Evolutionary conservation across 1,140 invertebrate genomes (phyloP).

Genomic region (Saccostrea glomerata): DNA sequence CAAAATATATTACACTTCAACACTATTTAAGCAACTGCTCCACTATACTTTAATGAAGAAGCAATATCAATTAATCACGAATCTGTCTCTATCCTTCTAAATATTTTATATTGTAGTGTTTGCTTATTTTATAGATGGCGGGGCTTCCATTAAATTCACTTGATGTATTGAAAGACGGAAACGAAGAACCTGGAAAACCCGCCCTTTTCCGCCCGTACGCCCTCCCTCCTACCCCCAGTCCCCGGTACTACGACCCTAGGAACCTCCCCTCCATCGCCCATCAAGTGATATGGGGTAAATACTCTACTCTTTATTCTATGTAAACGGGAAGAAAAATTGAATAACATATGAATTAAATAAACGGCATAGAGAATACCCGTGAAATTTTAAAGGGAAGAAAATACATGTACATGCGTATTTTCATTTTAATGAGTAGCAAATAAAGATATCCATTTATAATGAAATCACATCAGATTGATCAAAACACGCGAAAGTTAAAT

Average conservation of each 20-base stretch:
- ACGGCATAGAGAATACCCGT: too few species aligned
- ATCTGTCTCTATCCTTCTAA: too few species aligned
- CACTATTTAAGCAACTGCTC: too few species aligned
- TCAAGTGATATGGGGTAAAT: not conserved
- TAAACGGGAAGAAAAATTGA: too few species aligned
- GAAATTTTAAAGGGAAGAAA: too few species aligned
- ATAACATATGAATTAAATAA: too few species aligned
- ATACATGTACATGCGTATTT: too few species aligned
- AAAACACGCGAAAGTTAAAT: conserved; percentile 27
- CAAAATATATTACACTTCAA: too few species aligned
- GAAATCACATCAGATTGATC: not conserved
- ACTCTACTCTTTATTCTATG: not conserved
- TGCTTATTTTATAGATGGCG: not conserved
- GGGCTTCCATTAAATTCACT: not conserved
- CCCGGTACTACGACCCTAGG: not conserved
- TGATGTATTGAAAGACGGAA: not conserved
- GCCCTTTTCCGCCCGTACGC: not conserved
- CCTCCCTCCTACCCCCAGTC: not conserved
- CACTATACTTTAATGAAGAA: too few species aligned
- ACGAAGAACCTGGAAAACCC: not conserved
- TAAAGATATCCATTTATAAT: not conserved
- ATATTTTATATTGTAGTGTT: not conserved
- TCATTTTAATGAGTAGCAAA: not conserved
- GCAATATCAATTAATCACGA: too few species aligned
- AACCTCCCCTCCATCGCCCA: not conserved